Percentiles rank a stretch among this genome's conserved stretches.
phyloP scores from a whole-genome alignment of 2,797 vertebrate species.

The Sebastes goodei region DNA sequence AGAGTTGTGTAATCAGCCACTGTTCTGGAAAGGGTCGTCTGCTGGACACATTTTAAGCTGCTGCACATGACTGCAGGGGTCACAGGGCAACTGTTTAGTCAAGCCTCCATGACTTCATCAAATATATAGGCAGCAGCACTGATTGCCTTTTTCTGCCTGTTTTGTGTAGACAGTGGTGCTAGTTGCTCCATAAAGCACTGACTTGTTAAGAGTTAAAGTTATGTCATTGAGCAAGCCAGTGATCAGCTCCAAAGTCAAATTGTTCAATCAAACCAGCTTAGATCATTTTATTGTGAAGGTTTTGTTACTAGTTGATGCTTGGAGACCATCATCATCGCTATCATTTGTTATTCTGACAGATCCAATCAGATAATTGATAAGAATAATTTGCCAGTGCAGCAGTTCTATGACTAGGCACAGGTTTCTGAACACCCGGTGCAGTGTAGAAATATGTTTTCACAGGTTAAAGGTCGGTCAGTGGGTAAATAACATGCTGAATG shows the following conservation, averaged over 20 bases:
- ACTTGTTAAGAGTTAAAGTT: conserved; percentile 1
- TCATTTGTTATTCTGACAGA: conserved; percentile 12
- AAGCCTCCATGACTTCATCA: conserved; percentile 38
- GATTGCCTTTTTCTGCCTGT: conserved; percentile 19
- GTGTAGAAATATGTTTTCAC: conserved; percentile 47
- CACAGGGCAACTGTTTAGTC: conserved; percentile 54
- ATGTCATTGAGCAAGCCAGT: background rate
- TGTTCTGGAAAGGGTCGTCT: conserved; percentile 65
- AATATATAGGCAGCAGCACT: conserved; percentile 7
- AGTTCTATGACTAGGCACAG: background rate
- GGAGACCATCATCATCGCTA: background rate
- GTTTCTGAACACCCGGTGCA: conserved; percentile 9
- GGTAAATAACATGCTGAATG: conserved; percentile 54
- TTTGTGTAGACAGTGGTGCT: background rate
- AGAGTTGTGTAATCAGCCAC: conserved; percentile 58
- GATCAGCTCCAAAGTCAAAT: background rate
- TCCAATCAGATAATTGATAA: conserved; percentile 15
- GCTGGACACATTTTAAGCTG: conserved; percentile 56
- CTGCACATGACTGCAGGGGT: conserved; percentile 61
- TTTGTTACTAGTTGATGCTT: background rate
- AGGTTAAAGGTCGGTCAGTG: conserved; percentile 55
- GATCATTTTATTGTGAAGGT: background rate
- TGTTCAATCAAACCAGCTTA: background rate
- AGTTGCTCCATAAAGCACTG: background rate
- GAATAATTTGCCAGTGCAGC: conserved; percentile 28